Evolutionary conservation across 2,888 invertebrate genomes (phyloP).

Genomic region (Hemaris fuciformis): DNA sequence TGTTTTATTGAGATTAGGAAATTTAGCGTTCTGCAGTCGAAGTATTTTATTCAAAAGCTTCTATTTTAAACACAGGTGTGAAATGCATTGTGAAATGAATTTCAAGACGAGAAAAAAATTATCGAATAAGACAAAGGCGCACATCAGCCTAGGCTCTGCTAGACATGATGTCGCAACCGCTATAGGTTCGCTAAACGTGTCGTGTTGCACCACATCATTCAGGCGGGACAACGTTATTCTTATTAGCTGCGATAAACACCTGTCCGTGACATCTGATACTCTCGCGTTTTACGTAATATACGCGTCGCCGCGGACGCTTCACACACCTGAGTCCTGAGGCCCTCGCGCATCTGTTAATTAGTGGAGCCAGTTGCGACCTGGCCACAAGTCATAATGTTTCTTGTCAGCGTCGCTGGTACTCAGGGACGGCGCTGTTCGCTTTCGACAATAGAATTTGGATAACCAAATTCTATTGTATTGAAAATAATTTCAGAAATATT

Average conservation of each 20-base stretch:
- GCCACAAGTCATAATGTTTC: too few relatives aligned
- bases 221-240: constrained; percentile 37
- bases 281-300: constrained; percentile 59
- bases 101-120: background rate
- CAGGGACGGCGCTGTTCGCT: too few relatives aligned
- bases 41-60: too few relatives aligned
- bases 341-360: constrained; percentile 16
- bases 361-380: background rate
- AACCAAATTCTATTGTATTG: too few relatives aligned
- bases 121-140: background rate
- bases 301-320: constrained; percentile 38
- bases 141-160: constrained; percentile 24
- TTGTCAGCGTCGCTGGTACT: too few relatives aligned
- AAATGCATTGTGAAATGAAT: too few relatives aligned
- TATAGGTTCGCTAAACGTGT: constrained; percentile 22
- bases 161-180: constrained; percentile 28
- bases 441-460: too few relatives aligned
- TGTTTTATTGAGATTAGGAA: too few relatives aligned
- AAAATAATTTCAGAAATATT: too few relatives aligned
- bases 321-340: constrained; percentile 40
- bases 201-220: background rate
- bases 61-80: too few relatives aligned
- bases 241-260: constrained; percentile 57
- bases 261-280: constrained; percentile 60
- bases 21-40: too few relatives aligned